phyloP scores from a whole-genome alignment of 2,113 vertebrate genomes.

The Elephas maximus region DNA sequence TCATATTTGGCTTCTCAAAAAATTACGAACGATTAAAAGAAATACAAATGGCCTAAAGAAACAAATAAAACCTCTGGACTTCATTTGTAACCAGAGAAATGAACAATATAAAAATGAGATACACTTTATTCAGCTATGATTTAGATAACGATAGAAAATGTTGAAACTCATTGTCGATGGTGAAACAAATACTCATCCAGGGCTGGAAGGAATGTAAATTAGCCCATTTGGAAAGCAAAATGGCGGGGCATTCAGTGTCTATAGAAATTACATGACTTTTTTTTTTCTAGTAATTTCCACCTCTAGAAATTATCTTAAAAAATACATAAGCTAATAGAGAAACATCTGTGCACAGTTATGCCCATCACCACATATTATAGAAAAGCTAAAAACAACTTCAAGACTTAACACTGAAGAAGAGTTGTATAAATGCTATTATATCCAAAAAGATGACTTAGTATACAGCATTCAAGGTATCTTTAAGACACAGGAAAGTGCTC shows the following conservation, averaged over 20 bases:
- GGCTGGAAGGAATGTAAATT: background rate
- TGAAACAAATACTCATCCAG: background rate
- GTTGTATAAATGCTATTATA: background rate
- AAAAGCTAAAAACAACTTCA: background rate
- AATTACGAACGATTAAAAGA: background rate
- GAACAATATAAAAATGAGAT: background rate
- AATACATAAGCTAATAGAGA: background rate
- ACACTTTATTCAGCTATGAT: background rate
- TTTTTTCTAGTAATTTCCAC: background rate
- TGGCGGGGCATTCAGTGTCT: background rate
- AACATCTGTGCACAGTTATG: background rate
- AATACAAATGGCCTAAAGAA: background rate
- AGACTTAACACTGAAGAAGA: background rate
- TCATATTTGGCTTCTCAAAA: background rate
- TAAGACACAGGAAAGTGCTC: background rate
- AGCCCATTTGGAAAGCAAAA: background rate
- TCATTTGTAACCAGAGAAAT: background rate
- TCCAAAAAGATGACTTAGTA: background rate
- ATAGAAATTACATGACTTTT: background rate
- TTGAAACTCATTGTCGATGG: background rate
- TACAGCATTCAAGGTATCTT: background rate
- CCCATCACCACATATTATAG: background rate
- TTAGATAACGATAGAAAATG: background rate
- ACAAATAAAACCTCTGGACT: background rate
- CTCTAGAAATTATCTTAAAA: background rate